Evolutionary conservation across 2,888 invertebrate genomes (phyloP).

Genomic region (Drosophila paracracens): DNA sequence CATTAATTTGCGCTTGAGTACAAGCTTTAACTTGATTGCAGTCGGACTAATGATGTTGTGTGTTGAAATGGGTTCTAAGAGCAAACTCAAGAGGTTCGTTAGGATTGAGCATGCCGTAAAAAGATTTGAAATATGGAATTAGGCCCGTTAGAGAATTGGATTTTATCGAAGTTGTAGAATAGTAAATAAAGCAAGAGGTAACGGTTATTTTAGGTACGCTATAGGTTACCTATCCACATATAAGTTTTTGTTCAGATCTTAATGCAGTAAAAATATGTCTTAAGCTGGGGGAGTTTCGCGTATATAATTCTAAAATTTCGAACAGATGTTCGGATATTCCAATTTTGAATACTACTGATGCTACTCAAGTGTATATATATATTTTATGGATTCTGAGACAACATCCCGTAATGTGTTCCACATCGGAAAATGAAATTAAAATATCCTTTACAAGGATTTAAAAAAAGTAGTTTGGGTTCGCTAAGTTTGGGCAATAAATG

Average conservation of each 20-base stretch:
- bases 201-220: background rate
- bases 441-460: background rate
- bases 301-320: background rate
- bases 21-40: conserved; percentile 15
- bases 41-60: background rate
- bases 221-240: background rate
- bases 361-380: background rate
- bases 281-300: background rate
- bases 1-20: conserved; percentile 5
- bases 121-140: background rate
- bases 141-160: background rate
- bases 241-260: background rate
- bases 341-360: background rate
- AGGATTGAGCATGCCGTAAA: background rate
- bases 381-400: background rate
- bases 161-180: background rate
- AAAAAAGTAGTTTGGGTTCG: background rate
- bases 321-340: background rate
- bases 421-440: background rate
- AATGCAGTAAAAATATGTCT: background rate
- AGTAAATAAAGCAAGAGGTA: background rate
- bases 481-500: background rate
- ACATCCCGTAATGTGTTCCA: background rate
- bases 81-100: background rate
- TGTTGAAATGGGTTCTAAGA: background rate